Conservation (phyloP, 2,888 invertebrate species). For the Cantharis rustica region DNA sequence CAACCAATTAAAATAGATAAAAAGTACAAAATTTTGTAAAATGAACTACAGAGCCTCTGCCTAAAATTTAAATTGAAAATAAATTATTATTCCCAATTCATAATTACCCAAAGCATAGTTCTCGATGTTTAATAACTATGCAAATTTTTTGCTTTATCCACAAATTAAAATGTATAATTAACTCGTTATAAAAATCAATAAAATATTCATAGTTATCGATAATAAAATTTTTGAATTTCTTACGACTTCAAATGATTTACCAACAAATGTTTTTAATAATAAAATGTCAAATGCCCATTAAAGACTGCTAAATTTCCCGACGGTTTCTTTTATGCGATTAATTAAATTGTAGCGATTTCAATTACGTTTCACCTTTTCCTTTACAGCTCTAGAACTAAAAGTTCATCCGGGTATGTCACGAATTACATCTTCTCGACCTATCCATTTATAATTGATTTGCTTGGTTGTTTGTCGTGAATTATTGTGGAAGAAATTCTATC, state of each 20-base stretch:
- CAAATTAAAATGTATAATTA: neutral
- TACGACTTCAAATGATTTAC: neutral
- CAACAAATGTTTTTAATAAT: neutral
- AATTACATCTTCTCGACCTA: neutral
- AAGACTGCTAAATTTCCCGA: neutral
- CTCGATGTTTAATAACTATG: neutral
- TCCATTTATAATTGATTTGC: neutral
- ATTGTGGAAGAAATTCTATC: neutral
- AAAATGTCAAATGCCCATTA: neutral
- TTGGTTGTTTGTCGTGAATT: neutral
- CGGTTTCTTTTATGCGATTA: neutral
- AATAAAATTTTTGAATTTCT: neutral
- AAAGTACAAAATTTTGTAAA: neutral
- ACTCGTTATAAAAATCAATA: neutral
- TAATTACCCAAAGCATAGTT: neutral
- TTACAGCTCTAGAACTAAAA: neutral
- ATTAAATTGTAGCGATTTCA: neutral
- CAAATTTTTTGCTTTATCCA: neutral
- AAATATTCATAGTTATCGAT: neutral
- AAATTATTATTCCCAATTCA: neutral
- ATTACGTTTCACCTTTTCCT: neutral
- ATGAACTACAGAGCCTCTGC: neutral
- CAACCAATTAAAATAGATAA: conserved; percentile 15
- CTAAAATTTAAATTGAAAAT: neutral
- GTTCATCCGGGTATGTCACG: neutral